A percentile compares a stretch with the other conserved stretches of the same genome.
Conservation (phyloP, 2,797 vertebrate species). For the Pyrrhura leucotis region DNA sequence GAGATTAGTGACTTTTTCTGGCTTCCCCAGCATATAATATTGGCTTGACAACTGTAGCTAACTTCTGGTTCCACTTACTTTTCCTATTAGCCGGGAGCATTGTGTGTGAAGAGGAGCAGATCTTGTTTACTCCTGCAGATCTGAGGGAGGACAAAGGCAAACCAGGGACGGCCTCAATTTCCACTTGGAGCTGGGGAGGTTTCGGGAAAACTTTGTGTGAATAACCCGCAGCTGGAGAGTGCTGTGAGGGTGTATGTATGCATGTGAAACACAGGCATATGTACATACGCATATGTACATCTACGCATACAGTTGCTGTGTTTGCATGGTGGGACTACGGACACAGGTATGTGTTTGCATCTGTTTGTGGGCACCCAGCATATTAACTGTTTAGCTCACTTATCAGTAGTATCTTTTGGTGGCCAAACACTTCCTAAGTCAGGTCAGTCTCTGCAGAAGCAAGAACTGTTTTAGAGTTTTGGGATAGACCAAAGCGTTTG, state of each 20-base stretch:
- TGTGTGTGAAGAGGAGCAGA: background rate
- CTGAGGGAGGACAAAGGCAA: background rate
- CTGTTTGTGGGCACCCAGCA: background rate
- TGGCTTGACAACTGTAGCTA: constrained; percentile 57
- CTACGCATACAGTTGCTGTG: background rate
- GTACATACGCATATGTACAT: rapidly evolving
- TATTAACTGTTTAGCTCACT: rapidly evolving
- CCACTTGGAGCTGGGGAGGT: background rate
- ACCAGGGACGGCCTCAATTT: background rate
- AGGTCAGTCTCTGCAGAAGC: background rate
- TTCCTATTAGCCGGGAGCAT: background rate
- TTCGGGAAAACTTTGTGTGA: background rate
- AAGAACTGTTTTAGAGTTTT: background rate
- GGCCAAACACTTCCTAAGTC: background rate
- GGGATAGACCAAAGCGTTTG: background rate
- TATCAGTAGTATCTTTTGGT: background rate
- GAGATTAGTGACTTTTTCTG: constrained; percentile 9
- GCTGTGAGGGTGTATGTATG: background rate
- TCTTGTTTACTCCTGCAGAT: background rate
- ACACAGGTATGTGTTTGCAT: rapidly evolving
- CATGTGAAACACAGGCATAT: rapidly evolving
- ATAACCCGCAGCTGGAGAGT: background rate
- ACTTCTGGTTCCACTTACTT: constrained; percentile 59
- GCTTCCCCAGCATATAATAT: constrained; percentile 28
- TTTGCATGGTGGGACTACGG: background rate